These are phyloP conservation scores for Reticulitermes speratus DNA, from an alignment of 1,140 invertebrate species.

Conservation along the genomic window DNA sequence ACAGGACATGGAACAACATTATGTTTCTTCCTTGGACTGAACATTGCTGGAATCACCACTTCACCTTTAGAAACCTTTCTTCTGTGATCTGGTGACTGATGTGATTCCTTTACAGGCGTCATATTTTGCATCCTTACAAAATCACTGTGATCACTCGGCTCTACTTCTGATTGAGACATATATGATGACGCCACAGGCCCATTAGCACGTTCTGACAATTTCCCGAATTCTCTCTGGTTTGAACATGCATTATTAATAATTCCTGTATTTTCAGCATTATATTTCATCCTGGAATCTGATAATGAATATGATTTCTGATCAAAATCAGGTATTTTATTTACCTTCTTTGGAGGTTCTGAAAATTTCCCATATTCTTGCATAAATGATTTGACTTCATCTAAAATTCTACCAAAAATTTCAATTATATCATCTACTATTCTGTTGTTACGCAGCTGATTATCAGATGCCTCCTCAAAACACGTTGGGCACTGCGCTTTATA, in stretches of 20 bases:
- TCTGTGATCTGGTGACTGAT: neutral
- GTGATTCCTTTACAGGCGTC: neutral
- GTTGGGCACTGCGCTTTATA: constrained; percentile 56
- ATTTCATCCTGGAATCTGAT: no score
- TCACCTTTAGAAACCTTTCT: neutral
- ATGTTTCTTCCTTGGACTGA: constrained; percentile 38
- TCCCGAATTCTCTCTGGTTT: no score
- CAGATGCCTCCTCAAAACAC: constrained; percentile 53
- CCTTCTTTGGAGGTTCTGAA: neutral
- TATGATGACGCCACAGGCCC: neutral
- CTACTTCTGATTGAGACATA: neutral
- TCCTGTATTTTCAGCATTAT: neutral
- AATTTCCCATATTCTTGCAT: neutral
- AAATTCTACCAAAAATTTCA: constrained; percentile 43
- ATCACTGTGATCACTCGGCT: neutral
- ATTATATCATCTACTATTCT: constrained; percentile 51
- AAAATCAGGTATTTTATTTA: neutral
- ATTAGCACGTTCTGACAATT: neutral
- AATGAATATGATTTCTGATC: neutral
- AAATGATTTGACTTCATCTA: constrained; percentile 40
- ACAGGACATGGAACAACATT: constrained; percentile 54
- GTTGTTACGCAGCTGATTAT: constrained; percentile 54
- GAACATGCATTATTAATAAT: no score
- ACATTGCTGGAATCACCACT: constrained; percentile 14
- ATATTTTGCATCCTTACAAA: neutral